Base-by-base conservation (phyloP, 2,113 vertebrate genomes). In the Triplophysa siluroides region DNA sequence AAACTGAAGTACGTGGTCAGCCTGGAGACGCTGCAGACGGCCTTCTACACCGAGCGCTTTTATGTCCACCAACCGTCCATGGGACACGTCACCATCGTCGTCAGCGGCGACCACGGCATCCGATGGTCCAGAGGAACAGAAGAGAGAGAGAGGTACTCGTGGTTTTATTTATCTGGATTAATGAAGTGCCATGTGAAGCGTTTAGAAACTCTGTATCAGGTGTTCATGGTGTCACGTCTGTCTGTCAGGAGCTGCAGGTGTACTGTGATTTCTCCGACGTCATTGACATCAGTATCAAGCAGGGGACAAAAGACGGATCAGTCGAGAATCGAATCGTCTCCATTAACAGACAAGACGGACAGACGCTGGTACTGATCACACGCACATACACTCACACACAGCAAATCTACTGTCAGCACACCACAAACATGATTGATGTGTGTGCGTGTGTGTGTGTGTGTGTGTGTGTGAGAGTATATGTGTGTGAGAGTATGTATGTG, bases 1-100 rank as follows among this genome's bases (percentile, higher is more conserved):
- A 96, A 95, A 91, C 94, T 98, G 81, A 99, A 98, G 71, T 99
- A 99, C 88, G 93, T 99, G 86, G 96, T 97, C 89, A 99, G 95
- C 89, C 91, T 99, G 90, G 97, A 99, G 93, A 91, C 88, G 41
- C 93, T 99, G 86, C 94, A 96, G 89, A 90, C 96, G 33, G 92
- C 91, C 54, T 94, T 98, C 90, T 97, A 94, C 92, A 93, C 94
- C 2, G 96, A 99, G 83, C 89, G 91, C 82, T 99, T 99, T 91
- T 92, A 93, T 83, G 96, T 98, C 82, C 95, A 93, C 64, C 93
- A 97, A 82, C 93, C 92, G 81, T 88, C 91, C 45, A 91, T 91
- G 26, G 92, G 90, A 60, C 85, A 92, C 73, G 93, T 95, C 88
- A 95, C 94, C 81, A 94, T 98, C 83, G 78, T 96, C 79, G 94